Evolutionary conservation across 2,797 vertebrate genomes (phyloP).

Genomic region (Neosilurus mollespiculum): DNA sequence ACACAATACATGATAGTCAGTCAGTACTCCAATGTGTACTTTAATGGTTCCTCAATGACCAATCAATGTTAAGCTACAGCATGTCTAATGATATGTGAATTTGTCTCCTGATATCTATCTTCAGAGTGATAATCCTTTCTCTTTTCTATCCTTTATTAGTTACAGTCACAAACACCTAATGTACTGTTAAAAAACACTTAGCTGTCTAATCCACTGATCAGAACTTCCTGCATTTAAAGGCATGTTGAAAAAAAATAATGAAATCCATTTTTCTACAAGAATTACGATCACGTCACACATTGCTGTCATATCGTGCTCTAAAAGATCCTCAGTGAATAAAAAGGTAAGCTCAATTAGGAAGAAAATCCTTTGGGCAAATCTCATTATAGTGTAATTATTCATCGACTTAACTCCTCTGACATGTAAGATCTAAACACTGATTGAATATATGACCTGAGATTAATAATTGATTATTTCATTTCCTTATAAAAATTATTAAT

Average conservation of each 20-base stretch:
- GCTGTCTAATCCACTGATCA: constrained; percentile 17
- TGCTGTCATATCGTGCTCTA: background rate
- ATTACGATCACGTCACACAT: background rate
- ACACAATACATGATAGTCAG: background rate
- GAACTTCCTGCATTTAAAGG: constrained; percentile 5
- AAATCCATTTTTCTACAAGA: constrained; percentile 9
- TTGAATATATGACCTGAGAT: constrained; percentile 60
- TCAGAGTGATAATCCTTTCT: background rate
- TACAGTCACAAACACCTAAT: constrained; percentile 32
- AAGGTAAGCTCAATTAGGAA: constrained; percentile 40
- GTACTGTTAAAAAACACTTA: constrained; percentile 32
- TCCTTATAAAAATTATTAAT: constrained; percentile 58
- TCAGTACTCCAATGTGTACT: background rate
- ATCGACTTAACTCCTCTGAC: constrained; percentile 59
- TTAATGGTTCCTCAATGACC: constrained; percentile 5
- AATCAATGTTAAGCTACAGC: background rate
- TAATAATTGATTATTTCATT: constrained; percentile 55
- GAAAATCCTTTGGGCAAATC: constrained; percentile 44
- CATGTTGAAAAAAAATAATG: constrained; percentile 14
- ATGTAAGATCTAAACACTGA: constrained; percentile 59
- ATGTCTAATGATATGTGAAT: constrained; percentile 12
- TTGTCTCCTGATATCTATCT: constrained; percentile 3
- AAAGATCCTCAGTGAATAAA: constrained; percentile 19
- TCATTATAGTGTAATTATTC: constrained; percentile 61
- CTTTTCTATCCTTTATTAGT: constrained; percentile 25